Percentiles rank a stretch among this genome's conserved stretches.
Conservation (phyloP, 2,888 invertebrate species). For the Coleophora deauratella region DNA sequence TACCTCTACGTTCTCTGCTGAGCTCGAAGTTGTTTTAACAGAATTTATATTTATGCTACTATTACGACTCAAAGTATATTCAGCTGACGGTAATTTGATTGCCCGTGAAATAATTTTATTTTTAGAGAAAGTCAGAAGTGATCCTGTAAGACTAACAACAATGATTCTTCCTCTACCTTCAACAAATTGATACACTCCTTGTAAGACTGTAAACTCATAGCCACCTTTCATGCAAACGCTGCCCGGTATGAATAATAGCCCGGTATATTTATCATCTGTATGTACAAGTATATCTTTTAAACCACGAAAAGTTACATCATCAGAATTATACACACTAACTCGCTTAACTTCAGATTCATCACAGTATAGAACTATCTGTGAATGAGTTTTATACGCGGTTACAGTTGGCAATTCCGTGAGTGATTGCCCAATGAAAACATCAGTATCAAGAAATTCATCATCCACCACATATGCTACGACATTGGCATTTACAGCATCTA, state of each 20-base stretch:
- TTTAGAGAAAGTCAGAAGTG: no score
- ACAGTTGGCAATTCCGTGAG: constrained; percentile 7
- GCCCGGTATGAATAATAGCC: background rate
- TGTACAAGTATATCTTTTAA: background rate
- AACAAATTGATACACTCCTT: background rate
- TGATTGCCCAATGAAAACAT: constrained; percentile 8
- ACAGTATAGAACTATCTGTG: background rate
- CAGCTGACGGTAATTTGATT: no score
- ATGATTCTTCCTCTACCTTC: background rate
- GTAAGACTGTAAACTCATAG: background rate
- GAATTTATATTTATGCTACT: no score
- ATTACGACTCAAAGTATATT: no score
- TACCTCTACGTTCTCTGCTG: no score
- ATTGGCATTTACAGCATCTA: constrained; percentile 3
- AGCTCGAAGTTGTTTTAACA: no score
- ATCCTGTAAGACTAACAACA: no score
- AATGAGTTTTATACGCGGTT: constrained; percentile 3
- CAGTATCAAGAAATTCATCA: constrained; percentile 2
- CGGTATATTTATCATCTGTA: background rate
- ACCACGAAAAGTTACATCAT: background rate
- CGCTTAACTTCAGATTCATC: background rate
- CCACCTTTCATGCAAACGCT: background rate
- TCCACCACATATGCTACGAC: constrained; percentile 5
- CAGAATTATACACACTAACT: background rate
- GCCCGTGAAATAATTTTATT: no score